Conservation (phyloP, 2,888 invertebrate genomes). For the Diarsia mendica region DNA sequence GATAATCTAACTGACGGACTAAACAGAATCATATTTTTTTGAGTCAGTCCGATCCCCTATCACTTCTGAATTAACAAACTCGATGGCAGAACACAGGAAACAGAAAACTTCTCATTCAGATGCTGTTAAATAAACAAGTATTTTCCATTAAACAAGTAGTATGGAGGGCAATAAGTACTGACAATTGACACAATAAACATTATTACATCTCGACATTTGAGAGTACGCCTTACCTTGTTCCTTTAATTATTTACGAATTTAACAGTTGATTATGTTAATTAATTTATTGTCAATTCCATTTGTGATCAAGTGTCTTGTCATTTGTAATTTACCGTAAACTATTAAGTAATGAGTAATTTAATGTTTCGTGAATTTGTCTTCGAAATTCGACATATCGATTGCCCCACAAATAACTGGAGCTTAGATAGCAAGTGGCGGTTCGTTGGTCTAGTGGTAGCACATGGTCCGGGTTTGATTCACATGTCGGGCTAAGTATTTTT, state of each 20-base stretch:
- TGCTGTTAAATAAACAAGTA: constrained; percentile 17
- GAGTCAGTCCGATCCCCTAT: too few relatives aligned
- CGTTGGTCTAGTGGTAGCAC: background rate
- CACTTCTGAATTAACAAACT: background rate
- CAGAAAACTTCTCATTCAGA: background rate
- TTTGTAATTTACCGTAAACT: constrained; percentile 11
- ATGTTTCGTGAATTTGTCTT: background rate
- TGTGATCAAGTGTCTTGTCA: constrained; percentile 6
- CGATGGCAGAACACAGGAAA: background rate
- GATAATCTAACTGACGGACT: too few relatives aligned
- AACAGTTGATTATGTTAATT: constrained; percentile 30
- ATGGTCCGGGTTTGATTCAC: background rate
- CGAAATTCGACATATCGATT: background rate
- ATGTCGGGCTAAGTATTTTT: background rate
- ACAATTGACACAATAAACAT: constrained; percentile 11
- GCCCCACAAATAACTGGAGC: background rate
- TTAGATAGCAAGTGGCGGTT: background rate
- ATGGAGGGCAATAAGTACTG: constrained; percentile 4
- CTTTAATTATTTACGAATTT: constrained; percentile 36
- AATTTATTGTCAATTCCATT: constrained; percentile 29
- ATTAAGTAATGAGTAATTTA: constrained; percentile 26
- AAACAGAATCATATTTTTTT: too few relatives aligned
- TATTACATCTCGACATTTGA: constrained; percentile 10
- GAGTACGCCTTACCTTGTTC: constrained; percentile 9
- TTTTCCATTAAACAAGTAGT: background rate